Percentiles rank a stretch among this genome's conserved stretches.
Conservation (phyloP, 1,140 invertebrate genomes). For the Pseudachorutes palmiensis region DNA sequence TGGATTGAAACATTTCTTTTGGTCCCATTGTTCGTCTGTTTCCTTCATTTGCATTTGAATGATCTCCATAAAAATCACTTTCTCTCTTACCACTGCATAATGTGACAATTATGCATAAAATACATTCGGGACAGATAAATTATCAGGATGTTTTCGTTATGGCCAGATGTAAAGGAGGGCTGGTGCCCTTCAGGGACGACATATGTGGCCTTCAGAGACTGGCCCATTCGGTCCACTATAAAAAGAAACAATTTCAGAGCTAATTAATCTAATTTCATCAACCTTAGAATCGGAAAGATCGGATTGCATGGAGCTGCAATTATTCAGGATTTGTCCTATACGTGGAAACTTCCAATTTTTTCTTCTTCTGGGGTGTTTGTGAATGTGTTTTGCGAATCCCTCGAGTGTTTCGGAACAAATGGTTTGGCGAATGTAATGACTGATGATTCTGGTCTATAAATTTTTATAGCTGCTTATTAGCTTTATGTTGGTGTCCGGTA, state of each 20-base stretch:
- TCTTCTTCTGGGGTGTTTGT: too few relatives aligned
- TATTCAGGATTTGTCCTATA: too few relatives aligned
- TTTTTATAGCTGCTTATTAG: not conserved
- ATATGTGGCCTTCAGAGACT: not conserved
- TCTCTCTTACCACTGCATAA: not conserved
- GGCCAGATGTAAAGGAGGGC: not conserved
- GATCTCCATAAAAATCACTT: conserved; percentile 4
- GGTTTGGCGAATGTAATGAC: too few relatives aligned
- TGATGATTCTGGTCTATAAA: not conserved
- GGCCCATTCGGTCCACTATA: not conserved
- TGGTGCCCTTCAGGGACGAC: conserved; percentile 2
- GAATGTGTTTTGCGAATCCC: not conserved
- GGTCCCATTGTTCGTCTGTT: not conserved
- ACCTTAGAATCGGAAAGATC: too few relatives aligned
- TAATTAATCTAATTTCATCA: too few relatives aligned
- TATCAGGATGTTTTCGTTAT: not conserved
- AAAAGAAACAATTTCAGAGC: too few relatives aligned
- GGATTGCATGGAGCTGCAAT: too few relatives aligned
- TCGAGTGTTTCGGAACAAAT: not conserved
- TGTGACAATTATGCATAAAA: conserved; percentile 13
- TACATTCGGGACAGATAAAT: conserved; percentile 2
- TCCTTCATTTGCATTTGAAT: not conserved
- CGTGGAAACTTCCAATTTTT: too few relatives aligned
- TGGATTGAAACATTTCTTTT: not conserved
- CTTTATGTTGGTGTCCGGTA: too few relatives aligned